A percentile compares a stretch with the other conserved stretches of the same genome.
Conservation (phyloP, 2,113 vertebrate species). For the Australoheros scitulus region DNA sequence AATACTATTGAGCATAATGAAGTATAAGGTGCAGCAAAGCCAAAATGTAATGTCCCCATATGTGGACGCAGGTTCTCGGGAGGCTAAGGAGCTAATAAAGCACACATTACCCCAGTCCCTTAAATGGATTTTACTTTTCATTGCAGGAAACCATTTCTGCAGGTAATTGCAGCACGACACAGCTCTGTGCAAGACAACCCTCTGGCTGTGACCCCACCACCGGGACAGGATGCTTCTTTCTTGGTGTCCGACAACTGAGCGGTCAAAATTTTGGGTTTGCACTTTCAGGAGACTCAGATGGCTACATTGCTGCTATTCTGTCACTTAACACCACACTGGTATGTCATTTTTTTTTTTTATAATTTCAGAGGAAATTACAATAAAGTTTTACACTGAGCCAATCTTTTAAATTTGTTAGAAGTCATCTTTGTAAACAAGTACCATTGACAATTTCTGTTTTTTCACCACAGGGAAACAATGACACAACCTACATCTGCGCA, state of each 20-base stretch:
- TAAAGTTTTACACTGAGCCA: neutral
- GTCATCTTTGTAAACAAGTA: neutral
- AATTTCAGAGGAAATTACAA: neutral
- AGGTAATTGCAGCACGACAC: rapidly evolving
- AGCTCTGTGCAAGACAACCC: conserved; percentile 54
- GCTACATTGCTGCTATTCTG: conserved; percentile 46
- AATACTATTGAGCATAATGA: too few relatives aligned
- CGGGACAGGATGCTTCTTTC: conserved; percentile 36
- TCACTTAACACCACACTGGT: neutral
- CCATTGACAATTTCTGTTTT: neutral
- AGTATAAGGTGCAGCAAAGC: too few relatives aligned
- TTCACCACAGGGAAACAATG: conserved; percentile 29
- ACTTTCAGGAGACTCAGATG: conserved; percentile 33
- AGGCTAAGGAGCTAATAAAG: neutral
- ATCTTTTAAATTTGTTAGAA: neutral
- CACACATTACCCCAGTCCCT: neutral
- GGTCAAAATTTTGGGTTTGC: conserved; percentile 24
- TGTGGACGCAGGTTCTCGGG: too few relatives aligned
- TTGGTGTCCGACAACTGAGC: rapidly evolving
- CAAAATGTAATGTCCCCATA: too few relatives aligned
- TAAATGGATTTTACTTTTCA: neutral
- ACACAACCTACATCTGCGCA: conserved; percentile 59
- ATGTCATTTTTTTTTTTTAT: neutral
- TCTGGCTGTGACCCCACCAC: conserved; percentile 10
- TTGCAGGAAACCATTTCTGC: conserved; percentile 11